phyloP scores from a whole-genome alignment of 37 sponge, comb jelly and placozoan species.

The Petrosia ficiformis region DNA sequence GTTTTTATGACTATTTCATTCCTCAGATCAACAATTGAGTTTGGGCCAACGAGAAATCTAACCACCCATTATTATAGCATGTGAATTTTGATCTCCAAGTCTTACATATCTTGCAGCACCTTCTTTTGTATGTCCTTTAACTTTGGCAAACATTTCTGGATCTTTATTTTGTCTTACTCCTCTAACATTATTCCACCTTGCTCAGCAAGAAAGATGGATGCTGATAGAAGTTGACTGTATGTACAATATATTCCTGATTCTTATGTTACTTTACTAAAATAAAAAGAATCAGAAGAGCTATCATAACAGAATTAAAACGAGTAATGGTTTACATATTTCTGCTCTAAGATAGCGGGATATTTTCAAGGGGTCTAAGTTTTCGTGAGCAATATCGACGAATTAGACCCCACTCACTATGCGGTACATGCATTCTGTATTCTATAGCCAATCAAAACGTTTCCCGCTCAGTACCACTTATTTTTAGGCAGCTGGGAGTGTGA shows the following conservation, averaged over 20 bases:
- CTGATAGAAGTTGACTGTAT: conserved; percentile 63
- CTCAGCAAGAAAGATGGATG: conserved; percentile 70
- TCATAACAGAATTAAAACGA: not conserved
- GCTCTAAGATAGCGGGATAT: too few species aligned
- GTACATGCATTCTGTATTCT: too few species aligned
- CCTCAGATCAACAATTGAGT: conserved; percentile 62
- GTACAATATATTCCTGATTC: conserved; percentile 14
- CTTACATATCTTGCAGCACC: conserved; percentile 68
- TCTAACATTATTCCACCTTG: conserved; percentile 63
- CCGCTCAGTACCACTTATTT: too few species aligned
- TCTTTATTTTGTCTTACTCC: conserved; percentile 41
- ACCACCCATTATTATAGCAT: conserved; percentile 66
- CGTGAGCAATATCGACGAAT: too few species aligned
- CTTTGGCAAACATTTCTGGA: conserved; percentile 21
- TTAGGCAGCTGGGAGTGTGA: too few species aligned
- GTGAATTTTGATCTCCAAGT: conserved; percentile 73
- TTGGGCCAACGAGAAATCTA: conserved; percentile 60
- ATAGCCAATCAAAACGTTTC: too few species aligned
- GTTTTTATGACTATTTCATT: not conserved
- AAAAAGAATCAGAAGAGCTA: not conserved
- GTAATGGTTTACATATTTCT: not conserved
- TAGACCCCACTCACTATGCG: not conserved
- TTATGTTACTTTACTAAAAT: not conserved
- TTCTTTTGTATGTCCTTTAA: too few species aligned
- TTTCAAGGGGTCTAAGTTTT: too few species aligned